phyloP scores from a whole-genome alignment of 2,797 vertebrate genomes.

The Trachops cirrhosus region DNA sequence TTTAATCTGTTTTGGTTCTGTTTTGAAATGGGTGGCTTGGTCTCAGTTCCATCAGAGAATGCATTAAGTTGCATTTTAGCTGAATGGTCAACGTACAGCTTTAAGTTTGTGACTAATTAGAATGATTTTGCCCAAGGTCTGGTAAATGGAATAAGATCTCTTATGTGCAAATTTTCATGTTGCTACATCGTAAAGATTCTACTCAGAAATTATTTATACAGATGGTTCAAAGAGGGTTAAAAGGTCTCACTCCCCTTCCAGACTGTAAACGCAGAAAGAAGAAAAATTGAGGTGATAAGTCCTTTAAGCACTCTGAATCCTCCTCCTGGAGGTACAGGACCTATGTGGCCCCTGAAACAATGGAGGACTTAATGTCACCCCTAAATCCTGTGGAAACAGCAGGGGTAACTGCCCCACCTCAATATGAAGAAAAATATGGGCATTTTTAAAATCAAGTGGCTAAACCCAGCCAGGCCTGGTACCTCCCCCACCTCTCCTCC shows the following conservation, averaged over 20 bases:
- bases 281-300: no score
- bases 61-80: not conserved
- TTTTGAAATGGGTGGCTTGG: no score
- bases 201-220: not conserved
- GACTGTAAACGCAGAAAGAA: no score
- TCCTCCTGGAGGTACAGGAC: not conserved
- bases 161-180: not conserved
- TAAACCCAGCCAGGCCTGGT: not conserved
- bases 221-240: no score
- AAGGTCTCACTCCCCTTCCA: no score
- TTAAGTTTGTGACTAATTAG: not conserved
- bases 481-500: not conserved
- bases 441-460: not conserved
- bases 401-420: not conserved
- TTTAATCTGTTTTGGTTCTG: no score
- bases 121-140: not conserved
- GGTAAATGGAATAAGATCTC: not conserved
- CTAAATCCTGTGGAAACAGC: not conserved
- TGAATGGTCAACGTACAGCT: not conserved
- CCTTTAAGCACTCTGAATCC: not conserved
- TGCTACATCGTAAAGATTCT: not conserved
- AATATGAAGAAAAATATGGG: not conserved
- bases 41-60: not conserved
- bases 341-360: not conserved
- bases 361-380: not conserved